Conservation (phyloP, 2,113 vertebrate genomes). For the Pardalotus punctatus region DNA sequence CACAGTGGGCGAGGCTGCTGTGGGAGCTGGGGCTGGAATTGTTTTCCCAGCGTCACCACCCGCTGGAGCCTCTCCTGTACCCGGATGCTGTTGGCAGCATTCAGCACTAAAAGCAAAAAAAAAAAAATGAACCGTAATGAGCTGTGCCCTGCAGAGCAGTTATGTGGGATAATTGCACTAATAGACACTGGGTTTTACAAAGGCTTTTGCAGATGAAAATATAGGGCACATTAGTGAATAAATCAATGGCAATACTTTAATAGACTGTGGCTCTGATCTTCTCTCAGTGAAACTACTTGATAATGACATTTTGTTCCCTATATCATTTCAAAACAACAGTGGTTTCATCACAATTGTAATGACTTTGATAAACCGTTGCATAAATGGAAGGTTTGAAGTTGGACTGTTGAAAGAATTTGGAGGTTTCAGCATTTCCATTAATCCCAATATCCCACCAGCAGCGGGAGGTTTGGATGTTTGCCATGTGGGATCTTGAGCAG, state of each 20-base stretch:
- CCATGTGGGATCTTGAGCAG: neutral
- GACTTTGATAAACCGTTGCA: neutral
- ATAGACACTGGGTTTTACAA: neutral
- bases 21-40: neutral
- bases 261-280: neutral
- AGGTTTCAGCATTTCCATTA: neutral
- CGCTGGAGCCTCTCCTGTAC: neutral
- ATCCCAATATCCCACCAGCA: neutral
- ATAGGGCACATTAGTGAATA: constrained; percentile 16
- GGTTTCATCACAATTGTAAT: neutral
- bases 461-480: neutral
- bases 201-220: constrained; percentile 18
- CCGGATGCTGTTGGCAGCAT: neutral
- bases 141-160: neutral
- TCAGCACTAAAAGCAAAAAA: neutral
- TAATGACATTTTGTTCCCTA: constrained; percentile 24
- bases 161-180: neutral
- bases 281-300: constrained; percentile 1
- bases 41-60: neutral
- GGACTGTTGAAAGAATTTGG: neutral
- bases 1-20: neutral
- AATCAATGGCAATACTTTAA: constrained; percentile 34
- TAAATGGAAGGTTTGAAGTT: constrained; percentile 18
- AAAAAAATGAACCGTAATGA: neutral
- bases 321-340: constrained; percentile 44